phyloP scores from a whole-genome alignment of 2,113 vertebrate genomes.

The Ciconia boyciana region DNA sequence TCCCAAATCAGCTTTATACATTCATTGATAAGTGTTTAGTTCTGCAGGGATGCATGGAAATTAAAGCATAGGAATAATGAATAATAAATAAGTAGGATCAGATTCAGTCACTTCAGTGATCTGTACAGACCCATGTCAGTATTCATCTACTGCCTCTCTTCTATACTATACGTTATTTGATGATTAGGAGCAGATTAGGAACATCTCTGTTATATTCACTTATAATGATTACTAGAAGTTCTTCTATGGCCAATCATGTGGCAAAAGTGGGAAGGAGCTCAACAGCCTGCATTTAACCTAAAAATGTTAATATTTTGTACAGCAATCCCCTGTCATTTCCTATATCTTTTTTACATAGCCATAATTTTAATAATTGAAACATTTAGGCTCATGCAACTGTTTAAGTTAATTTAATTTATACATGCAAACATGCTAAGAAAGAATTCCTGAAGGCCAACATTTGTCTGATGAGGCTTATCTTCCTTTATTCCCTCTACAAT shows the following conservation, averaged over 20 bases:
- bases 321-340: background rate
- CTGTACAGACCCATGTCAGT: background rate
- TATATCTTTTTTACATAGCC: background rate
- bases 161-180: background rate
- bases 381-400: background rate
- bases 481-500: background rate
- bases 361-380: background rate
- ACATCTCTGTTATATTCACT: background rate
- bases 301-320: background rate
- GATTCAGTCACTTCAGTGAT: background rate
- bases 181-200: background rate
- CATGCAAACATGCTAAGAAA: background rate
- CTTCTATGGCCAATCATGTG: background rate
- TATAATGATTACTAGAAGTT: background rate
- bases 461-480: background rate
- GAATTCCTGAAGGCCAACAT: background rate
- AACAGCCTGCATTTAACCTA: background rate
- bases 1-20: background rate
- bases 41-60: background rate
- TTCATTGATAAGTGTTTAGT: background rate
- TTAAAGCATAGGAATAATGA: background rate
- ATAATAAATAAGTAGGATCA: background rate
- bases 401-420: conserved; percentile 4
- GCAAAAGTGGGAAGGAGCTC: background rate
- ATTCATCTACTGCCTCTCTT: background rate